Percentiles rank a stretch among this genome's conserved stretches.
These are phyloP conservation scores for Actenoides lindsayi DNA, from an alignment of 2,113 vertebrate genomes.

Conservation along the genomic window DNA sequence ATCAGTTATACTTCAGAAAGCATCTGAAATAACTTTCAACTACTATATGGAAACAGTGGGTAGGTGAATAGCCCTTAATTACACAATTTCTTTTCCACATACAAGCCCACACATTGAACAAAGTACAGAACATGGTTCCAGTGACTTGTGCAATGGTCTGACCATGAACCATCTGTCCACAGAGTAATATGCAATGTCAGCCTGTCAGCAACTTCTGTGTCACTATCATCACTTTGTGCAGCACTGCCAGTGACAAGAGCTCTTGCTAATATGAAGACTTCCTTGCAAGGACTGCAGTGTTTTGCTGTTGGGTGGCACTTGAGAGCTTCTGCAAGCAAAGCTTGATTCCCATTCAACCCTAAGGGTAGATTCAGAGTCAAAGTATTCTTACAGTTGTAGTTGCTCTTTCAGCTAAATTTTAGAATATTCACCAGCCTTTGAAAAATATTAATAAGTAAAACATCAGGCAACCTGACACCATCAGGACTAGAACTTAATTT, in stretches of 20 bases:
- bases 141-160: neutral
- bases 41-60: neutral
- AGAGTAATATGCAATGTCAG: neutral
- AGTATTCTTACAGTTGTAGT: neutral
- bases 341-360: neutral
- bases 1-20: neutral
- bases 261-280: neutral
- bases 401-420: neutral
- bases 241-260: neutral
- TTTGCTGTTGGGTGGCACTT: neutral
- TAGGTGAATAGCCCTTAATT: neutral
- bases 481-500: neutral
- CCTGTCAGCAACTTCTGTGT: slow-evolving; percentile 33
- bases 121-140: neutral
- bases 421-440: neutral
- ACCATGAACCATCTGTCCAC: neutral
- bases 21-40: neutral
- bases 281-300: neutral
- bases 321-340: neutral
- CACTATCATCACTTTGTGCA: neutral
- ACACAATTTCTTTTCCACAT: neutral
- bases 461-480: neutral
- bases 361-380: neutral
- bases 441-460: neutral
- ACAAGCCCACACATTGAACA: neutral